Percentiles rank a stretch among this genome's conserved stretches.
Conservation (phyloP, 2,113 vertebrate genomes). For the Megaceryle torquata region DNA sequence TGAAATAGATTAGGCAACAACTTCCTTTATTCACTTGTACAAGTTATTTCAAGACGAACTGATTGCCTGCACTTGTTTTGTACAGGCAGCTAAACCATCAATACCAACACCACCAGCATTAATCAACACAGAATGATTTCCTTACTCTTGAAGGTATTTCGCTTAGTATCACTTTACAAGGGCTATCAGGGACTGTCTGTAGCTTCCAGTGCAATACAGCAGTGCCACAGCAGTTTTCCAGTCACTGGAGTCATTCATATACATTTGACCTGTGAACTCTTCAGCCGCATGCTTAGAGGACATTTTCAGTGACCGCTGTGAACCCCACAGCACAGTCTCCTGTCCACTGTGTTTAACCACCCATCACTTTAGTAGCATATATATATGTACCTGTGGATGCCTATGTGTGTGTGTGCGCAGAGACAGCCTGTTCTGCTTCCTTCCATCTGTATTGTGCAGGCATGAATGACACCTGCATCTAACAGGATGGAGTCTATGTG, state of each 20-base stretch:
- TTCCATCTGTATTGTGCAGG: background rate
- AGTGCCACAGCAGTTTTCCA: background rate
- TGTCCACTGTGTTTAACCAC: background rate
- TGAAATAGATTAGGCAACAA: conserved; percentile 44
- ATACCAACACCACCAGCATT: conserved; percentile 24
- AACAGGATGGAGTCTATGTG: background rate
- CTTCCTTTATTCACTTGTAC: conserved; percentile 33
- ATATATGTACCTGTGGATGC: too few species aligned
- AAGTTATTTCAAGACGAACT: conserved; percentile 45
- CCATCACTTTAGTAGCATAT: background rate
- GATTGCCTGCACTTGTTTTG: conserved; percentile 42
- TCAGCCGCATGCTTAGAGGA: background rate
- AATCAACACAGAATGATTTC: conserved; percentile 48
- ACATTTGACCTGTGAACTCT: background rate
- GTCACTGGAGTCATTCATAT: background rate
- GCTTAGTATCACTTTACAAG: conserved; percentile 2
- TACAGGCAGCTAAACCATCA: conserved; percentile 11
- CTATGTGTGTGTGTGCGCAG: fast-evolving
- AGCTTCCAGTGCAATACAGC: background rate
- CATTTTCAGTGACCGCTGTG: background rate
- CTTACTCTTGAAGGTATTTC: background rate
- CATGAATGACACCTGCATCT: background rate
- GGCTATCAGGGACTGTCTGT: background rate
- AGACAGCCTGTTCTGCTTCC: background rate
- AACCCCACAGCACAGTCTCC: background rate